Base-by-base conservation (phyloP, 2,113 vertebrate genomes). In the Chauna torquata region DNA sequence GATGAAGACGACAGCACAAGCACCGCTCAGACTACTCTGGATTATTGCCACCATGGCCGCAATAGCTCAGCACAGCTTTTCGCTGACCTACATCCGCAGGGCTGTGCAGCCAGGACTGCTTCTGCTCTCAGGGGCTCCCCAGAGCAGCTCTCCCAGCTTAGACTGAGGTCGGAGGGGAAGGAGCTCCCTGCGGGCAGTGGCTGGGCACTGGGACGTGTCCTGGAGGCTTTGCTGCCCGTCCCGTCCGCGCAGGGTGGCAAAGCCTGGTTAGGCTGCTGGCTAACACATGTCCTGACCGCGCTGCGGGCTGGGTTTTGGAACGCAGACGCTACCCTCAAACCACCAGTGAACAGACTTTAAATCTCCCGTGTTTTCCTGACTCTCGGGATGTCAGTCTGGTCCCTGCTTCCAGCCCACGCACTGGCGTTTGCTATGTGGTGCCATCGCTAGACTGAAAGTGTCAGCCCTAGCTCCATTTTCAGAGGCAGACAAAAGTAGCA, bases 1-100 rank as follows among this genome's bases (percentile, higher is more conserved):
- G 44, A 20, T 27, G 40, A 68, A 13, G 19, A 34, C 0, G 1
- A 4, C 2, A 57, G 25, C 0, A 1, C 36, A 70, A 36, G 49
- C 27, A 6, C 17, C 5, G 44, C 69, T 79, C 58, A 59, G 57
- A 10, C 44, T 14, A 8, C 83, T 66, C 3, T 2, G 40, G 22
- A 76, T 80, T 52, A 57, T 3, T 42, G 72, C 28, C 15, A 49
- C n/a, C 4, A 4, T 2, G 68, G 68, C 64, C 72, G 61, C 11
- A 70, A 57, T 0, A 74, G 79, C 76, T 66, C 91, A n/a, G 49
- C 44, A 32, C 0, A 0, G 77, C 50, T 38, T 74, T 71, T 34
- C 1, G 28, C 38, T 24, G 50, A 42, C 28, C 50, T 59, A 16
- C 38, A 62, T 12, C 45, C 24, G 14, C 74, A 40, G 36, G 58